Base-by-base conservation (phyloP, 1,140 invertebrate species). In the Lordiphosa collinella region DNA sequence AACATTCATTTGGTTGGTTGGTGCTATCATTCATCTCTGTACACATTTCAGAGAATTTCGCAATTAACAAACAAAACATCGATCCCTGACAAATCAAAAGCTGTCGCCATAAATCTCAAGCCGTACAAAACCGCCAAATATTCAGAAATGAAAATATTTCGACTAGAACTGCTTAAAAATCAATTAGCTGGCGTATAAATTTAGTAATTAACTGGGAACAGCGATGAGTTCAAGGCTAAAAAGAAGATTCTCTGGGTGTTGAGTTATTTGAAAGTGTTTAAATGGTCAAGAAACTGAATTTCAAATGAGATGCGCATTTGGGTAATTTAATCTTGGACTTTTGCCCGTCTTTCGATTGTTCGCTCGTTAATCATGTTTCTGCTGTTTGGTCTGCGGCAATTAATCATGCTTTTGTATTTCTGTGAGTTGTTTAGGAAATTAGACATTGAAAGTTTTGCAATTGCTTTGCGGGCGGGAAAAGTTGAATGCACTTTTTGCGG, bases 311-410 rank as follows among this genome's bases (percentile, higher is more conserved):
- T 14, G 34, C 31, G 9, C 11, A 47, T 46, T 63, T 80, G 74
- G 62, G 52, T 74, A 80, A 80, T 80, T 80, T 70, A 82, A 82
- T 82, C 62, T 50, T 57, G 64, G 55, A 58, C 49, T 80, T 22
- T 56, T 37, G 55, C 40, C 62, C 55, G 59, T 74, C 72, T 80
- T 65, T 74, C 53, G 49, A 25, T 54, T 38, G 35, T 13, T 31
- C 8, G n/a, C 29, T 40, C 67, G 82, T 82, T 84, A 76, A 82
- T 82, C 76, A 82, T 57, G 61, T 61, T 66, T 76, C 61, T 66
- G n/a, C n/a, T 56, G 74, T 59, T 79, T 56, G 57, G 62, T 68
- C 54, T 73, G 51, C 43, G 13, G 50, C 50, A 74, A 80, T 80
- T 67, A 75, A 80, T 80, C 76, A 67, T 67, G 36, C 31, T 53